Conservation (phyloP, 2,797 vertebrate genomes). For the Amphiprion clarkii region DNA sequence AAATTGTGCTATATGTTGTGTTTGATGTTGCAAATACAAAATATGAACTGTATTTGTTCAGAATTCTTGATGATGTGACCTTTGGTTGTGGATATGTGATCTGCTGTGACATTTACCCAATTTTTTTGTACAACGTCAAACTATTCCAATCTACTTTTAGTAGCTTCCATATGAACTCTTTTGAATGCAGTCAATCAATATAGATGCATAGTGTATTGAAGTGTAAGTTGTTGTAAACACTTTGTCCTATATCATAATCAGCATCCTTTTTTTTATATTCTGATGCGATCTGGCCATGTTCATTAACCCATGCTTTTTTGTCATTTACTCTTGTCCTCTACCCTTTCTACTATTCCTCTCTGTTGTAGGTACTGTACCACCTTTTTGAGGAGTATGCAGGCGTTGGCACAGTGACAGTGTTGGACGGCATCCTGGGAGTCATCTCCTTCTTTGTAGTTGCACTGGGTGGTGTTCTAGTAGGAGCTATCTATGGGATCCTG, state of each 20-base stretch:
- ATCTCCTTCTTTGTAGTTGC: slow-evolving; percentile 96
- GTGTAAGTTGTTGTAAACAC: background rate
- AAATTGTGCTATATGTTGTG: background rate
- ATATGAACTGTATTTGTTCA: background rate
- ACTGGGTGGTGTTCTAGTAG: slow-evolving; percentile 92
- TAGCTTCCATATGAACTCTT: background rate
- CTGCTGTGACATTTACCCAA: background rate
- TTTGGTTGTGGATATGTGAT: background rate
- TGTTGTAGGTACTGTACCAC: slow-evolving; percentile 93
- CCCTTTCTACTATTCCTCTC: background rate
- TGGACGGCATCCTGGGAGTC: slow-evolving; percentile 90
- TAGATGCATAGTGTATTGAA: background rate
- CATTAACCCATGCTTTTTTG: background rate
- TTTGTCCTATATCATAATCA: background rate
- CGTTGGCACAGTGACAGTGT: slow-evolving; percentile 82
- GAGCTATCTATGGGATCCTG: slow-evolving; percentile 93
- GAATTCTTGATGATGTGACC: background rate
- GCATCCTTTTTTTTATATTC: background rate
- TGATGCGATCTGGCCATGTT: background rate
- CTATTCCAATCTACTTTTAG: slow-evolving; percentile 9
- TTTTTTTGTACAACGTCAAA: background rate
- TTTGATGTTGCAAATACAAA: background rate
- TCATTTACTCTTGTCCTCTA: background rate
- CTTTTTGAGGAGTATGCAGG: slow-evolving; percentile 93
- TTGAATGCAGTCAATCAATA: background rate